Evolutionary conservation across 2,797 vertebrate genomes (phyloP), one percentile per base, ranked within the genome.

Genomic region (Lepidocolaptes lacrymiger): DNA sequence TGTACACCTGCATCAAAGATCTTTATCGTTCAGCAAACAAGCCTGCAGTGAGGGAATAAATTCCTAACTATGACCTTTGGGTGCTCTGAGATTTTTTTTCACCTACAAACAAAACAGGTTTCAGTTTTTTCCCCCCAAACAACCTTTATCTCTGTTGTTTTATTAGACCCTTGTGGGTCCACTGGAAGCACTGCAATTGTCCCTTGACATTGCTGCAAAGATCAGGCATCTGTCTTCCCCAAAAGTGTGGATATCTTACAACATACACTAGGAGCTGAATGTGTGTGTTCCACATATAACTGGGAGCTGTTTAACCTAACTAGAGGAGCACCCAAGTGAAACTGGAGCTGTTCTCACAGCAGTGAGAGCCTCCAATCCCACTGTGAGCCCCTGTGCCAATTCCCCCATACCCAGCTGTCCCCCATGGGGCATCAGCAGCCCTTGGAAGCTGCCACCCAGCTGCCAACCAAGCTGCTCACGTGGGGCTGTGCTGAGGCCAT

Each of bases 11-110:
- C 85, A 71, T 58, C 81, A 66, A 77, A 89, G 84, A 95, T 95
- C 74, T 51, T 92, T 95, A 90, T 97, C 91, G 68, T 51, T 93
- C 72, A 81, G 90, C 89, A 95, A 95, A 96, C 91, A 93, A 83
- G 39, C 82, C 75, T 63, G 71, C 71, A 91, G 56, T 0, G 0
- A 68, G 74, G 66, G 79, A 91, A 83, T 93, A 75, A 88, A 95
- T 97, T 95, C 86, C 80, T 88, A 48, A 73, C 71, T 64, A 7
- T 85, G 79, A 79, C 89, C 94, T 96, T 92, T 83, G 92, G 46
- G 84, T 73, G 43, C 91, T 77, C 81, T 51, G 72, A 37, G 20
- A 6, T 16, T 67, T 77, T 94, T 56, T 83, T 95, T 52, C n/a
- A 63, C 22, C 21, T 64, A 48, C 8, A 43, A 87, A 75, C 28